Conservation (phyloP, 64 coral and sea anemone genomes). For the Anthopleura sola region DNA sequence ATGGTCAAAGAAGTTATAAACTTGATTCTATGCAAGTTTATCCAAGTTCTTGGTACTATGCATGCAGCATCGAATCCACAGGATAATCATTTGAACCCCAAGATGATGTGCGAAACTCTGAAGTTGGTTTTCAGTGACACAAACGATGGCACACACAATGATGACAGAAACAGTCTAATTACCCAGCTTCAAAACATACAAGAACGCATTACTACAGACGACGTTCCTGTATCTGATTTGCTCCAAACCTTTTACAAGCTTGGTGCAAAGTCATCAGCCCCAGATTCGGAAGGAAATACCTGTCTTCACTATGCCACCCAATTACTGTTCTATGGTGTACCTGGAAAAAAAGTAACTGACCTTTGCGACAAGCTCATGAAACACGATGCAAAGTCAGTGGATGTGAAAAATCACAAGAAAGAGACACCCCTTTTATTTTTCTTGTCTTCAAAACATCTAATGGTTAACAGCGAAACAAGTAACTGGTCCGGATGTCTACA, state of each 20-base stretch:
- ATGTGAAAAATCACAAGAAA: background rate
- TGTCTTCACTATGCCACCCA: background rate
- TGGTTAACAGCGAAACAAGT: background rate
- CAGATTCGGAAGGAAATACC: constrained; percentile 1
- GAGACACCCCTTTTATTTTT: background rate
- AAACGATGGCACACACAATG: background rate
- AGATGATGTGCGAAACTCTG: background rate
- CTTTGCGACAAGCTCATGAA: background rate
- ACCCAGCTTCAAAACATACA: background rate
- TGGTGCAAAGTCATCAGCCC: background rate
- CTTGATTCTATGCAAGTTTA: background rate
- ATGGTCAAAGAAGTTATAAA: background rate
- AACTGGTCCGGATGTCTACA: background rate
- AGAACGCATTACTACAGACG: background rate
- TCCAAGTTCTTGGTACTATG: background rate
- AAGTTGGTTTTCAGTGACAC: background rate
- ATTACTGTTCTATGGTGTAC: background rate
- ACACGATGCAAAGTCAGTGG: background rate
- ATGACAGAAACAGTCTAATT: background rate
- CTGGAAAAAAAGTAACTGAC: background rate
- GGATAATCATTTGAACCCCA: background rate
- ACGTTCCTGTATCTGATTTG: background rate
- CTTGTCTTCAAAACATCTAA: background rate
- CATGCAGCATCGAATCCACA: background rate
- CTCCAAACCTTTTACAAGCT: background rate